Conservation (phyloP, 1,140 invertebrate species). For the Psix sp. region DNA sequence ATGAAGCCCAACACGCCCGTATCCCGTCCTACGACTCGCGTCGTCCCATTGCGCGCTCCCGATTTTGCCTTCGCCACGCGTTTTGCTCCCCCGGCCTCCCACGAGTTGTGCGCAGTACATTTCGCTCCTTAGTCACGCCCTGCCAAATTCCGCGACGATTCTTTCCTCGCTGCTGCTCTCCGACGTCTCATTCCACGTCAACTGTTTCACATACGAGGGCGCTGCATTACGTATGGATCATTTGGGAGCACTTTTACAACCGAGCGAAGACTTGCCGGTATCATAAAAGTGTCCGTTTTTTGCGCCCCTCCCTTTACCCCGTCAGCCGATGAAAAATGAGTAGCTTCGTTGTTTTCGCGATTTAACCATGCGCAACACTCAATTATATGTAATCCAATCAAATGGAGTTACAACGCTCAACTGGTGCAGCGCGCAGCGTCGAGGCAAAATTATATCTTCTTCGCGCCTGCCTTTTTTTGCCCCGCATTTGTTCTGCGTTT, state of each 20-base stretch:
- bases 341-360: neutral
- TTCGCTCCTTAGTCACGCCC: conserved; percentile 69
- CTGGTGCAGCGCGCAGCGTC: no score
- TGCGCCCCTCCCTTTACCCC: no score
- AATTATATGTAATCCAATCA: no score
- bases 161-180: conserved; percentile 26
- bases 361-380: neutral
- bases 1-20: conserved; percentile 71
- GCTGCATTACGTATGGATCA: conserved; percentile 22
- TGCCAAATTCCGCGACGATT: conserved; percentile 54
- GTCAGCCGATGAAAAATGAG: neutral
- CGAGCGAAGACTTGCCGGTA: neutral
- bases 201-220: conserved; percentile 11
- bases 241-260: conserved; percentile 21
- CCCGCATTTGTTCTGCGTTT: no score
- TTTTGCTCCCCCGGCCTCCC: neutral
- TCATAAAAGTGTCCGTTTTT: conserved; percentile 13
- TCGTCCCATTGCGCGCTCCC: conserved; percentile 50
- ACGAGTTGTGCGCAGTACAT: conserved; percentile 54
- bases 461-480: no score
- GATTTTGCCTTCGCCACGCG: conserved; percentile 1
- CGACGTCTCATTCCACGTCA: conserved; percentile 22
- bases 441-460: no score
- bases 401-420: no score
- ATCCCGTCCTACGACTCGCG: conserved; percentile 48